Evolutionary conservation across 2,113 vertebrate genomes (phyloP).

Genomic region (Cheirogaleus medius): DNA sequence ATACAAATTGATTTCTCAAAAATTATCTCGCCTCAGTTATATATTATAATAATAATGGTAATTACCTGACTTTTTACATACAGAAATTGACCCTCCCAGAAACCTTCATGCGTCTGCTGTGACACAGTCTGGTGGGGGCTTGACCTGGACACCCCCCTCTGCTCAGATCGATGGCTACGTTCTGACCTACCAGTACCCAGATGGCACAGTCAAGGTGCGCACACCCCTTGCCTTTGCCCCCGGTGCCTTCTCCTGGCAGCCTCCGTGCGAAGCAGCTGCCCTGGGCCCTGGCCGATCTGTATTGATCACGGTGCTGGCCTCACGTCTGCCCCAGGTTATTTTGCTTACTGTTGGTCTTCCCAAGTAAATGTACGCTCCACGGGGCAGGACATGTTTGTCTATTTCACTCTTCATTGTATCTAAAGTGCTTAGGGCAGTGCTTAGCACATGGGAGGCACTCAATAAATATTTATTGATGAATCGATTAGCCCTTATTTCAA

Average conservation of each 20-base stretch:
- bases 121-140: conserved; percentile 78
- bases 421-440: not conserved
- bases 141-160: conserved; percentile 89
- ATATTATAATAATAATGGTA: not conserved
- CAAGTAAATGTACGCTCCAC: not conserved
- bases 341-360: not conserved
- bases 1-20: not conserved
- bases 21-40: not conserved
- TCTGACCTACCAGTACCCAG: conserved; percentile 86
- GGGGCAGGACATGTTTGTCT: not conserved
- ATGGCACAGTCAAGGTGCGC: conserved; percentile 86
- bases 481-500: not conserved
- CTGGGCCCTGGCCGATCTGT: not conserved
- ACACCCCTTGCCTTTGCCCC: not conserved
- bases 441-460: not conserved
- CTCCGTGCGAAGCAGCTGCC: not conserved
- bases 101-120: conserved; percentile 85
- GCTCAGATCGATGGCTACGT: conserved; percentile 90
- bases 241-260: not conserved
- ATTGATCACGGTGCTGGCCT: not conserved
- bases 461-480: not conserved
- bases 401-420: not conserved
- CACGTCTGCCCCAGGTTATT: not conserved
- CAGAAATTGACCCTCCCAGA: conserved; percentile 91
- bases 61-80: not conserved